Conservation (phyloP, 2,888 invertebrate genomes). For the Xestia rhomboidea region DNA sequence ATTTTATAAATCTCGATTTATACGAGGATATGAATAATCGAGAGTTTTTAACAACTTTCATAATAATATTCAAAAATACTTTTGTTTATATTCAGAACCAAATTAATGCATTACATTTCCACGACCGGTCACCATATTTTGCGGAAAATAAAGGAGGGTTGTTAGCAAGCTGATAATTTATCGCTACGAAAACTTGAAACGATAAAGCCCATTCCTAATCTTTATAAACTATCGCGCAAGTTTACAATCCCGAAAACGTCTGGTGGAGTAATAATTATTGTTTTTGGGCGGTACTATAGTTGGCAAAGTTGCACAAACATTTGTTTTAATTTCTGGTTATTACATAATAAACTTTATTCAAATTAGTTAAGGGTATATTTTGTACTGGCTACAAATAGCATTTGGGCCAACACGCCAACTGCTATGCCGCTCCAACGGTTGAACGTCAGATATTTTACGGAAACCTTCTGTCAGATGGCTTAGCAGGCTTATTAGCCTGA, state of each 20-base stretch:
- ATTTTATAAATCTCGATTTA: background rate
- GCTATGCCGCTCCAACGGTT: background rate
- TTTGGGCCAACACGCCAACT: background rate
- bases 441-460: constrained; percentile 16
- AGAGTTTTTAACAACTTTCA: background rate
- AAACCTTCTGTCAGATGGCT: constrained; percentile 18
- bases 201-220: constrained; percentile 30
- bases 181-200: constrained; percentile 28
- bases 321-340: background rate
- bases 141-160: background rate
- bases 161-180: constrained; percentile 12
- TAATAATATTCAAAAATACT: background rate
- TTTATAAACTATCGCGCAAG: constrained; percentile 37
- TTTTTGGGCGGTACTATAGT: background rate
- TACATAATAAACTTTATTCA: background rate
- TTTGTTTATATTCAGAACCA: background rate
- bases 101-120: background rate
- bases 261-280: constrained; percentile 16
- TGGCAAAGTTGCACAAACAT: constrained; percentile 10
- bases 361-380: background rate
- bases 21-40: background rate
- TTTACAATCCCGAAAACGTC: constrained; percentile 13
- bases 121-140: background rate
- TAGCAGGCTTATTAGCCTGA: constrained; percentile 6
- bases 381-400: background rate